These are phyloP conservation scores for Limanda limanda DNA, from an alignment of 2,113 vertebrate genomes.

Conservation along the genomic window DNA sequence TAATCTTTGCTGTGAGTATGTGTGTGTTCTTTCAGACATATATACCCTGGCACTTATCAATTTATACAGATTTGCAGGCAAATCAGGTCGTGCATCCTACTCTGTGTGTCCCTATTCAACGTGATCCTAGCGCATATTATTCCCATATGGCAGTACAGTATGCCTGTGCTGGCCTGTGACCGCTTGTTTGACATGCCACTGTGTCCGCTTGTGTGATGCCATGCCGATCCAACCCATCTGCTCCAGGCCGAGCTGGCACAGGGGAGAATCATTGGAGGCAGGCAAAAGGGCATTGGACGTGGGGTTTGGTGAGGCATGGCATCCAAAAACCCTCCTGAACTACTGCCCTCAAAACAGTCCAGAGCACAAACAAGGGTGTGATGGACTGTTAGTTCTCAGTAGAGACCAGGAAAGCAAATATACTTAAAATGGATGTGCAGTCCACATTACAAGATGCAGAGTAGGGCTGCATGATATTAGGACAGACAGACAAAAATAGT, in stretches of 20 bases:
- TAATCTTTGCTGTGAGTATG: neutral
- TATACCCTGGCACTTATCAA: slow-evolving; percentile 13
- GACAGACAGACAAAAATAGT: too few species aligned
- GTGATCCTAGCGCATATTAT: slow-evolving; percentile 34
- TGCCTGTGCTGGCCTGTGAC: slow-evolving; percentile 39
- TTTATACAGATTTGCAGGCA: slow-evolving; percentile 36
- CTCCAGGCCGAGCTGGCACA: slow-evolving; percentile 51
- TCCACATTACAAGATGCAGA: too few species aligned
- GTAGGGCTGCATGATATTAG: too few species aligned
- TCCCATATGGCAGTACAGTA: slow-evolving; percentile 60
- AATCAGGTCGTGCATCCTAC: slow-evolving; percentile 16
- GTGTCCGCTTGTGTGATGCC: slow-evolving; percentile 70
- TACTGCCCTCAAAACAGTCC: slow-evolving; percentile 22
- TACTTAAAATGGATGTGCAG: neutral
- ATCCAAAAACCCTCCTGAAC: slow-evolving; percentile 49
- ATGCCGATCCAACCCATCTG: slow-evolving; percentile 78
- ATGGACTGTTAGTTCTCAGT: slow-evolving; percentile 28
- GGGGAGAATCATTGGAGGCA: slow-evolving; percentile 24
- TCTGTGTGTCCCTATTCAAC: slow-evolving; percentile 35
- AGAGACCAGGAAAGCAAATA: neutral
- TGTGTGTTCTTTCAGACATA: neutral
- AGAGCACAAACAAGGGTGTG: slow-evolving; percentile 42
- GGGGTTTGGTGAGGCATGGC: slow-evolving; percentile 31
- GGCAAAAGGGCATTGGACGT: slow-evolving; percentile 45
- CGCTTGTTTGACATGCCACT: slow-evolving; percentile 70